Evolutionary conservation across 2,113 vertebrate species (phyloP), one percentile per base, ranked within the genome.

Genomic region (Osmerus mordax): DNA sequence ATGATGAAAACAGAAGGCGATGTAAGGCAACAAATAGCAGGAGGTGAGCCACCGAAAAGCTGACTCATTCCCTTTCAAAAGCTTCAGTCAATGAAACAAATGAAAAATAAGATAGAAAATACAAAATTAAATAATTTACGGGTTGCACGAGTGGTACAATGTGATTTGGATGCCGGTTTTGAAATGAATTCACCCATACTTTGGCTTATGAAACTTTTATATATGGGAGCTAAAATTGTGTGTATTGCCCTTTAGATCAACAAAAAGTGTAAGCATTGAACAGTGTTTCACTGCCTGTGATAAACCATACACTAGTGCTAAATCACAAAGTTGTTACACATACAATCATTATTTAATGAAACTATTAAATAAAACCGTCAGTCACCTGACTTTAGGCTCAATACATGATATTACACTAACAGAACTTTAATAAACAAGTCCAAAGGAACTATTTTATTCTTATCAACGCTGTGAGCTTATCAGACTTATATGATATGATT

Each of bases 11-110:
- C 81, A 67, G 65, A 76, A 87, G 73, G 76, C 77, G 80, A 86
- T 81, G 70, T 89, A 91, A 91, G 86, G 82, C 84, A 91, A 90
- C 86, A 77, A 53, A 84, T 86, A 87, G 81, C 85, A 87, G 89
- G 83, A 87, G 89, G 83, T 89, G 83, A 81, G 76, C 88, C 84
- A 84, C 84, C 69, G 81, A 81, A 81, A 81, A 79, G 74, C 77
- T 80, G 80, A 83, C 67, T 88, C 83, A 87, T 88, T 88, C 47
- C 76, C 80, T 85, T 85, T 81, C 79, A 75, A 63, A 81, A 70
- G 73, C 78, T 86, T 88, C 82, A 83, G 77, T 82, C 76, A 72
- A 47, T 47, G 41, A 47, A 67, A 66, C 28, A 18, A 13, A 32
- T 32, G 60, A 62, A 28, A 51, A 23, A 13, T 52, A 73, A 59